Base-by-base conservation (phyloP, 2,888 invertebrate species). In the Drosophila niveifrons region DNA sequence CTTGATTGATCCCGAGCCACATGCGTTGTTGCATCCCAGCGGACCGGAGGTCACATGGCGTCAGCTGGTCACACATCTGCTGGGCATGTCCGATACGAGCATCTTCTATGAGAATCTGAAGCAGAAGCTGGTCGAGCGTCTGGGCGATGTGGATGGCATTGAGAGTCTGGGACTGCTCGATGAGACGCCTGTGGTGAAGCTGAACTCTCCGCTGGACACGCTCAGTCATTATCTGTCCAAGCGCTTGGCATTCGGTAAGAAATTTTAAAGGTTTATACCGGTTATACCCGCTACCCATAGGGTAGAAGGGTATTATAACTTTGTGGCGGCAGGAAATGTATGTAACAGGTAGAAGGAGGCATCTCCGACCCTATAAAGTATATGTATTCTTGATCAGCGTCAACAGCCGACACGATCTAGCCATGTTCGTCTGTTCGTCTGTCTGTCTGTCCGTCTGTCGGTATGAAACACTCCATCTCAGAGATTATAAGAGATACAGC, bases 1-100 rank as follows among this genome's bases (percentile, higher is more conserved):
- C 0, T 93, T 99, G 0, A 95, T 99, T 51, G 97, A 97, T 91
- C 95, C 96, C 0, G 96, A 96, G 82, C 95, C 96, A 2, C 96
- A 98, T 92, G 96, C 99, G 0, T 94, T 95, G 82, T 94, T 99
- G n/a, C 99, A 99, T 91, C 96, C 97, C 0, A 96, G 96, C 90
- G 99, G 99, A 46, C 99, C 99, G 0, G 97, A 97, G 72, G 95
- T 99, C 31, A 98, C 98, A 9, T 99, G 99, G 99, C 95, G 96
- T 84, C 95, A 96, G 90, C 94, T 98, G 59, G 95, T 98, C 44
- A 97, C 97, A 88, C 96, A 96, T 84, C 93, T 98, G 47, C 93
- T 99, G 64, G 98, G 98, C 0, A 93, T 98, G 78, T 94, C 96
- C 67, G 96, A 96, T 83, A 94, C 95, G 2, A 96, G 97, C 84